Evolutionary conservation across 2,797 vertebrate genomes (phyloP).

Genomic region (Bradypodion ventrale): DNA sequence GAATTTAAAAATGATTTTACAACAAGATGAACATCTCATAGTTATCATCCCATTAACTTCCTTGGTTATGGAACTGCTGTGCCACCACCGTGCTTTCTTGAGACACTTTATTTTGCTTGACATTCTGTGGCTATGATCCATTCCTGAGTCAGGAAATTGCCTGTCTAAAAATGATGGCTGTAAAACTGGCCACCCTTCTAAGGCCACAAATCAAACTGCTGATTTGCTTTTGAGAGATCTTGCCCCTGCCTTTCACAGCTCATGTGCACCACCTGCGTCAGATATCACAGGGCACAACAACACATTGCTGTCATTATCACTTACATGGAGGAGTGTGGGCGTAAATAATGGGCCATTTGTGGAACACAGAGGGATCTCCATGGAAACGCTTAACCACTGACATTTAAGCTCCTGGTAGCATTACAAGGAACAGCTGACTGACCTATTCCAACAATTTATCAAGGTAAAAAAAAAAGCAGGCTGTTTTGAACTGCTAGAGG

Average conservation of each 20-base stretch:
- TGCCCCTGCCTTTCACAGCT: constrained; percentile 29
- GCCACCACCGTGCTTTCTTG: constrained; percentile 30
- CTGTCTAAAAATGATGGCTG: background rate
- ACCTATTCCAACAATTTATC: constrained; percentile 64
- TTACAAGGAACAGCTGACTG: constrained; percentile 63
- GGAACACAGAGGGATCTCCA: constrained; percentile 71
- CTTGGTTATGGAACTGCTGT: constrained; percentile 40
- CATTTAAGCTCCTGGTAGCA: constrained; percentile 66
- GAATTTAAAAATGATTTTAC: constrained; percentile 6
- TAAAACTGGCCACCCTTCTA: background rate
- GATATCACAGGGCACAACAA: constrained; percentile 45
- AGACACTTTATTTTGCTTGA: constrained; percentile 49
- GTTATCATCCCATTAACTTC: constrained; percentile 11
- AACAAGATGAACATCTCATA: background rate
- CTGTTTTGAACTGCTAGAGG: constrained; percentile 48
- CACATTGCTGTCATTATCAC: constrained; percentile 51
- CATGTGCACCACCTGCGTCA: constrained; percentile 47
- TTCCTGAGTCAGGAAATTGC: constrained; percentile 3
- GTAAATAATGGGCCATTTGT: constrained; percentile 69
- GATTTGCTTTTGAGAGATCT: constrained; percentile 30
- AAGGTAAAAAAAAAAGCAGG: constrained; percentile 47
- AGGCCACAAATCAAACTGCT: constrained; percentile 17
- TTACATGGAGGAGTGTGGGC: constrained; percentile 62
- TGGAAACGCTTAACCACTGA: constrained; percentile 77
- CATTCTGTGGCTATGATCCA: constrained; percentile 39